Evolutionary conservation across 1,140 invertebrate genomes (phyloP), one percentile per base, ranked within the genome.

Genomic region (Drosophila tropicalis): DNA sequence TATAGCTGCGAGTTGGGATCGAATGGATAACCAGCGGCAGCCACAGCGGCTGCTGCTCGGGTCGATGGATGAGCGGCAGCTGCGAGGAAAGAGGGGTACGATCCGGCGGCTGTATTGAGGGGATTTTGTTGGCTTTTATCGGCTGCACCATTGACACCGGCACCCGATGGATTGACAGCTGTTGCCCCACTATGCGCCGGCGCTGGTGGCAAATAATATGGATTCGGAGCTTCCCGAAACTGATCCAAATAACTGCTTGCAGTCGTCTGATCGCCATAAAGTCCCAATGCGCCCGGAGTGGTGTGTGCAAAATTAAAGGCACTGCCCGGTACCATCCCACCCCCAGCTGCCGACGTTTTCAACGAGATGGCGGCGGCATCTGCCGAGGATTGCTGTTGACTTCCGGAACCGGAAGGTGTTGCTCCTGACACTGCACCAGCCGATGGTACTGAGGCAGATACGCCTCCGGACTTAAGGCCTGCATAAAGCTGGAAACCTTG

Each of bases 261-360:
- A 1, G 81, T 82, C 19, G 80, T 60, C 81, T 95, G 94, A 40
- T 95, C 94, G 1, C 93, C 93, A 69, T 95, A 94, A 17, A 94
- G 84, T 2, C 93, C 91, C 67, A 95, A 92, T 0, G 90, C 86
- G 54, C 93, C 93, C 3, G 94, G 92, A 0, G 94, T 92, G 6
- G 94, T 51, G 44, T 51, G 93, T 25, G 94, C 95, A 83, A 95
- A 96, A 79, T 95, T 95, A 68, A 95, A 96, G 64, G 95, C 95
- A 86, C 95, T 95, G 19, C 94, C 94, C 1, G 95, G 94, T 58
- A 95, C 94, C 75, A 95, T 94, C 12, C 17, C 25, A 2, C 32
- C 34, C 72, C 93, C 94, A 66, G 93, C 94, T 0, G 79, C 72
- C 1, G 94, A 90, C 1, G 94, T 94, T 67, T 94, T 94, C 13